Evolutionary conservation across 2,888 invertebrate species (phyloP), one percentile per base, ranked within the genome.

Genomic region (Mesoligia furuncula): DNA sequence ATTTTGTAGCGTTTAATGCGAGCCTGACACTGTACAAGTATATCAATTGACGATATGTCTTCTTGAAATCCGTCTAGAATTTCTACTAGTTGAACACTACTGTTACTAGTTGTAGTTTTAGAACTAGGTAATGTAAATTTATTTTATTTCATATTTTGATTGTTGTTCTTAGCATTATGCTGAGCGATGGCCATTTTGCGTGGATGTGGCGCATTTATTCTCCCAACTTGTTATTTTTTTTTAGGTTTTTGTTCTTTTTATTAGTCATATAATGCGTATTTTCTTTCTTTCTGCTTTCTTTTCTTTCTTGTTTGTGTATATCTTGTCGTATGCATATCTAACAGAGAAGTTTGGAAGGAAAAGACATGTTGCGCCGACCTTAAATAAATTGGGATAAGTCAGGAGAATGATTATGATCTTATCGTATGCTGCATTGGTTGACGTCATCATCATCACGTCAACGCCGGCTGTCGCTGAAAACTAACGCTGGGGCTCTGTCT

Each of bases 1-100:
- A 85, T 85, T 86, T 86, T 75, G 77, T 69, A 65, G 61, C 48
- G 59, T 51, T 80, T 80, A 85, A 77, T 83, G 39, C 61, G 67
- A 77, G 48, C 5, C 65, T 39, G 42, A 72, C 72, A 76, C 48
- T 73, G 17, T 39, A 39, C 42, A 24, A 42, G 27, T 73, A 31
- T 74, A 75, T 64, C 64, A 73, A 75, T 75, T 75, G 75, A 75
- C 54, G 11, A 72, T 67, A 66, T 77, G 36, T 75, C 24, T 73
- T 77, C 73, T 74, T 64, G 69, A 68, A 77, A 70, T 27, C 7
- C 31, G 51, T 78, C 75, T 74, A 42, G 70, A 79, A 73, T 73
- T 70, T 77, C 42, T 76, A 80, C 71, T 73, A 68, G 27, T n/a
- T 54, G 3, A n/a, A 9, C 11, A 11, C 54, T n/a, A 54, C 11